These are phyloP conservation scores for Acrocyrtus sp. DNA, from an alignment of 2,888 invertebrate genomes.

Conservation along the genomic window DNA sequence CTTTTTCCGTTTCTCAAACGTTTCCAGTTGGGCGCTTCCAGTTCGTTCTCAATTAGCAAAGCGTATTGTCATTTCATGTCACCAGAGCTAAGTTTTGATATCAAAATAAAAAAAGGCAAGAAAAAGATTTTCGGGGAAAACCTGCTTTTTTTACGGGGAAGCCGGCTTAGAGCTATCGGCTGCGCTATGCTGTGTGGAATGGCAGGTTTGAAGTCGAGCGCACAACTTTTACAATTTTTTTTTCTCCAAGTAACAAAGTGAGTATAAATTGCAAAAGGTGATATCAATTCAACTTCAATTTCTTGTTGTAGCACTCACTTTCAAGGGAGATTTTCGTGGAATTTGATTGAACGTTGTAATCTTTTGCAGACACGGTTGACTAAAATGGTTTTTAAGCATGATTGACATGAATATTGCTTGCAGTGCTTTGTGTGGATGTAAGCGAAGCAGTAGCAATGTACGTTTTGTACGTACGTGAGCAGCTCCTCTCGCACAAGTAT, in stretches of 20 bases:
- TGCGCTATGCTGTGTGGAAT: no score
- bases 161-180: no score
- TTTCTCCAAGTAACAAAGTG: conserved; percentile 17
- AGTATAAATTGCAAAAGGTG: conserved; percentile 15
- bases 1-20: no score
- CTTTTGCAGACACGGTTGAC: conserved; percentile 31
- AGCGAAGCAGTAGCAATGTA: no score
- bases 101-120: no score
- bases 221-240: conserved; percentile 34
- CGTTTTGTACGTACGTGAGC: neutral
- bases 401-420: conserved; percentile 40
- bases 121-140: no score
- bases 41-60: no score
- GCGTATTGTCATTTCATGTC: no score
- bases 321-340: conserved; percentile 40
- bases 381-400: conserved; percentile 43
- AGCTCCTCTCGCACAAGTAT: neutral
- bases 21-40: no score
- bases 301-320: conserved; percentile 34
- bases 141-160: no score
- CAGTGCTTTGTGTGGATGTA: neutral
- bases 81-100: no score
- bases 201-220: no score
- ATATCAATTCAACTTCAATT: conserved; percentile 34
- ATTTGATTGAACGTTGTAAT: conserved; percentile 50